Conservation (phyloP, 2,797 vertebrate species). For the Notolabrus celidotus region DNA sequence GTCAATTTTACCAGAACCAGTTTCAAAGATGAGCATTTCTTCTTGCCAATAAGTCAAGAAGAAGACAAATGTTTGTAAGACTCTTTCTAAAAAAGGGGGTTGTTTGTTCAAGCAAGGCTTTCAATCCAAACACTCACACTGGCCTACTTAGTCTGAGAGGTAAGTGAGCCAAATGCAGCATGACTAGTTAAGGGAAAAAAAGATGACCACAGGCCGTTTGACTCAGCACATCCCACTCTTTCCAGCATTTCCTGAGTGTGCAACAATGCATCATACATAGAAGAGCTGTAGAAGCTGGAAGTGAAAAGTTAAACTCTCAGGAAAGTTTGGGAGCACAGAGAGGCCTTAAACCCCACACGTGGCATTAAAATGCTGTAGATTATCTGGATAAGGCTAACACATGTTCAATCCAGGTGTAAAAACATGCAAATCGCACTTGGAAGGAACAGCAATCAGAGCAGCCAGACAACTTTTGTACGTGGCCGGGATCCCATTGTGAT, state of each 20-base stretch:
- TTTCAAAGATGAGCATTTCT: slow-evolving; percentile 4
- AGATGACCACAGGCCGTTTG: slow-evolving; percentile 64
- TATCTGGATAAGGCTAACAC: neutral
- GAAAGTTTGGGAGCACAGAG: slow-evolving; percentile 6
- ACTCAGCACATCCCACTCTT: slow-evolving; percentile 72
- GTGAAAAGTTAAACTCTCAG: slow-evolving; percentile 25
- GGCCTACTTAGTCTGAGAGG: slow-evolving; percentile 37
- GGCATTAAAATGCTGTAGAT: neutral
- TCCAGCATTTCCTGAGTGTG: slow-evolving; percentile 59
- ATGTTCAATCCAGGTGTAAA: neutral
- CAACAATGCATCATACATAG: slow-evolving; percentile 25
- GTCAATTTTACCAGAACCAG: neutral
- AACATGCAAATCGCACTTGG: neutral
- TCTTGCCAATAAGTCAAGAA: neutral
- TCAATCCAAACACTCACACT: slow-evolving; percentile 58
- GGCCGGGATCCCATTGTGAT: neutral
- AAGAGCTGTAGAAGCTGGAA: slow-evolving; percentile 18
- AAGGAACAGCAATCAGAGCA: neutral
- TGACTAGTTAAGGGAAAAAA: slow-evolving; percentile 55
- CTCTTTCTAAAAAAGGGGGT: slow-evolving; percentile 27
- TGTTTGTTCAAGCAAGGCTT: slow-evolving; percentile 45
- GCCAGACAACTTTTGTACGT: slow-evolving; percentile 3
- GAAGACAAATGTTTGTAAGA: slow-evolving; percentile 25
- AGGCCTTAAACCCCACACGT: neutral
- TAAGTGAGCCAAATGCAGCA: slow-evolving; percentile 56